A percentile compares a stretch with the other conserved stretches of the same genome.
Conservation (phyloP, 2,113 vertebrate genomes). For the Saiga tatarica region DNA sequence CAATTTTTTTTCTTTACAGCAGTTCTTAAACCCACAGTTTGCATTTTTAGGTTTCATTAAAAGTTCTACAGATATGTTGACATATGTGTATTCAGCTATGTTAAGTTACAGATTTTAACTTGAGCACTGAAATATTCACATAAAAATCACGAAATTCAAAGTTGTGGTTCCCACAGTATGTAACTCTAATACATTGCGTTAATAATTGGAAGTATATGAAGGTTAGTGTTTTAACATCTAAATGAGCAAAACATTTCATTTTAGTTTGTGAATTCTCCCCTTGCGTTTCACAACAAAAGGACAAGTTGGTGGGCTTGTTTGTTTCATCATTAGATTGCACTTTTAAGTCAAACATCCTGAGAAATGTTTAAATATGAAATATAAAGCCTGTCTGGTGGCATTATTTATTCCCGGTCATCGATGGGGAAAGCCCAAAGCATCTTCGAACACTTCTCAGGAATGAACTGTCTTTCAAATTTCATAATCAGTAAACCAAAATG, state of each 20-base stretch:
- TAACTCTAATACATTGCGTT: not conserved
- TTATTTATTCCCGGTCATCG: not conserved
- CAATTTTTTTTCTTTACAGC: not conserved
- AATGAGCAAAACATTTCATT: not conserved
- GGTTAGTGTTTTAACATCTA: not conserved
- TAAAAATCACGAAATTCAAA: constrained; percentile 14
- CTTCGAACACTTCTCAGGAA: not conserved
- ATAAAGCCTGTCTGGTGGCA: not conserved
- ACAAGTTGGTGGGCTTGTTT: not conserved
- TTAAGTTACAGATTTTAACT: not conserved
- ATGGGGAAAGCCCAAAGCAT: not conserved
- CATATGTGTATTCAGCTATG: not conserved
- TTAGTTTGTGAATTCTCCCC: not conserved
- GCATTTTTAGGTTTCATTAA: not conserved
- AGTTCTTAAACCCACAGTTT: constrained; percentile 16
- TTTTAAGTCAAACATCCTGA: not conserved
- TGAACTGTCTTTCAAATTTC: not conserved
- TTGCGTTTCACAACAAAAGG: not conserved
- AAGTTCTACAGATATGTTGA: not conserved
- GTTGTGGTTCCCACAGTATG: not conserved
- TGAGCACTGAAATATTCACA: not conserved
- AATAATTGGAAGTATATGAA: not conserved
- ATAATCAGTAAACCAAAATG: not conserved
- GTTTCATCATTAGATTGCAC: not conserved
- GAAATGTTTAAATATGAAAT: not conserved